These are phyloP conservation scores for Crypturellus tataupa DNA, from an alignment of 2,797 vertebrate species.

Conservation along the genomic window DNA sequence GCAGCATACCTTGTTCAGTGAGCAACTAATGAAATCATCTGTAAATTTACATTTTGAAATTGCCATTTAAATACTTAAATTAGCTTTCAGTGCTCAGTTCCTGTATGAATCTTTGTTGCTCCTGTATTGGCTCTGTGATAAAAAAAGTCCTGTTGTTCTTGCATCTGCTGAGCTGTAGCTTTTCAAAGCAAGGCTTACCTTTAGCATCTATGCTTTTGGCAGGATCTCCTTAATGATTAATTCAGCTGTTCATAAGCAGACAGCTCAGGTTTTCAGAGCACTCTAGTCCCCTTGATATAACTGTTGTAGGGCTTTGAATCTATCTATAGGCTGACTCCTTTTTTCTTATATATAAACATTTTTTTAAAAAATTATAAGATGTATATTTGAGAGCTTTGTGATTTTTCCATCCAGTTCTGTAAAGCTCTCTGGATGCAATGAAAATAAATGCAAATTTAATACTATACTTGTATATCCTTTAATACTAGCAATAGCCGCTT, in stretches of 20 bases:
- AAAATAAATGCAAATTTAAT: not conserved
- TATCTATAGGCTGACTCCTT: not conserved
- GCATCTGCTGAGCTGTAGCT: not conserved
- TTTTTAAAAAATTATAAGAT: not conserved
- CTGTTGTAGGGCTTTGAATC: not conserved
- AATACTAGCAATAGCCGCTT: not conserved
- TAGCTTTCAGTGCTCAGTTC: not conserved
- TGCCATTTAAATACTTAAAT: not conserved
- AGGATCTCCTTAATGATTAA: not conserved
- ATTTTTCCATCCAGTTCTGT: not conserved
- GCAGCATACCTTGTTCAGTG: not conserved
- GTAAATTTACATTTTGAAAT: not conserved
- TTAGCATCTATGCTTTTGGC: not conserved
- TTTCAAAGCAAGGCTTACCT: not conserved
- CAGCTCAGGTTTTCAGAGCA: not conserved
- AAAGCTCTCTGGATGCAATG: not conserved
- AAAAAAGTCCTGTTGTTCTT: not conserved
- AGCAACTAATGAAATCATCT: not conserved
- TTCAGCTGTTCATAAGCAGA: not conserved
- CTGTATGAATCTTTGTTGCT: not conserved
- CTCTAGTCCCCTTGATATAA: not conserved
- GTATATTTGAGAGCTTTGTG: not conserved
- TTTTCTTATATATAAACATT: not conserved
- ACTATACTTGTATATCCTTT: not conserved
- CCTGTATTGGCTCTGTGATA: not conserved